Conservation (phyloP, 1,140 invertebrate genomes). For the Bombus picipes region DNA sequence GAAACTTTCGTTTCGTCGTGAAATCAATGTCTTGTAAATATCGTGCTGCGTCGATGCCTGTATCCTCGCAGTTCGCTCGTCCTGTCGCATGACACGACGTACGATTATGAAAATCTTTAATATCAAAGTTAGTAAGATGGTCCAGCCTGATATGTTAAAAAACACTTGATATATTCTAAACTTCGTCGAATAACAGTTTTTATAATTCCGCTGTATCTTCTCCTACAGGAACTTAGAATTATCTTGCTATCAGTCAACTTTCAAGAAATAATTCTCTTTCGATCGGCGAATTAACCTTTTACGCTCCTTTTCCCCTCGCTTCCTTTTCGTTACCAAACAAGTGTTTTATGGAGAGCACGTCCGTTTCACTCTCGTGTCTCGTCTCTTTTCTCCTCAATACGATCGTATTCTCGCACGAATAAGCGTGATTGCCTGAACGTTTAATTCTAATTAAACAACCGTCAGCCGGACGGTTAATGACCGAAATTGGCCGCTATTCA, state of each 20-base stretch:
- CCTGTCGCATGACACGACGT: no score
- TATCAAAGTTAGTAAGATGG: no score
- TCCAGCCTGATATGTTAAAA: no score
- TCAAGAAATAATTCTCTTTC: not conserved
- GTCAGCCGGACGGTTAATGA: not conserved
- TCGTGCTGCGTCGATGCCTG: not conserved
- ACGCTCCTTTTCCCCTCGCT: no score
- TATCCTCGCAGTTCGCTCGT: not conserved
- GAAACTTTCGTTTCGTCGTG: slow-evolving; percentile 63
- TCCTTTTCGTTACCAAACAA: not conserved
- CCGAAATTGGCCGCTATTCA: slow-evolving; percentile 1
- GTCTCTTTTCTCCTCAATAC: not conserved
- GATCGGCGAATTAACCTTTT: not conserved
- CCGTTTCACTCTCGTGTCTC: not conserved
- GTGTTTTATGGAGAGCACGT: not conserved
- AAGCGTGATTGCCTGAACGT: not conserved
- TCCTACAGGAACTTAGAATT: no score
- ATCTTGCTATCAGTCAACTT: not conserved
- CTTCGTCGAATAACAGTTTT: no score
- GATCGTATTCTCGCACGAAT: not conserved
- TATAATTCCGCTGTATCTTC: no score
- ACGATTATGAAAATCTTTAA: no score
- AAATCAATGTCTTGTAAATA: slow-evolving; percentile 3
- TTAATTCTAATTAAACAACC: slow-evolving; percentile 17
- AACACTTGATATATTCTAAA: no score